Evolutionary conservation across 2,888 invertebrate genomes (phyloP), one percentile per base, ranked within the genome.

Genomic region (Amiota minor): DNA sequence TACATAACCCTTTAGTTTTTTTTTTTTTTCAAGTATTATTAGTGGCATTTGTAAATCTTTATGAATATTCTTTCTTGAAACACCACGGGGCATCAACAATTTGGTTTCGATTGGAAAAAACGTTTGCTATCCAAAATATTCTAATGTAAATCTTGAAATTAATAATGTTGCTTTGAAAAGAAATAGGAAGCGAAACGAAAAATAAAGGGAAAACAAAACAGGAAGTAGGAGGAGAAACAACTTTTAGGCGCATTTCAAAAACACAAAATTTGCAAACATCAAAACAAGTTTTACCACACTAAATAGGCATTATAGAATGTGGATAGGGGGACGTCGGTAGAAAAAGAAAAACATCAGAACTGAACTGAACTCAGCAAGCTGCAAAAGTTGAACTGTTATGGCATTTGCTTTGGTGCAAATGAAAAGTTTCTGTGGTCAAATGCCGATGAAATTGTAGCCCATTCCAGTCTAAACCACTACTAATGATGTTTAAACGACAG

Each of bases 401-500:
- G 47, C 47, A 65, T 47, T 65, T n/a, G 35, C 35, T 10, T 16
- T 12, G 47, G 47, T 18, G 18, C 47, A 23, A 50, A 53, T 53
- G 67, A 64, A 72, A 80, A 81, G 68, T 80, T 78, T 68, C 16
- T 68, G 23, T 53, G 35, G 35, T 35, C 35, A 6, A 35, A 35
- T 35, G 35, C 35, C 6, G 6, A 6, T 35, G 35, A 35, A 35
- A 35, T 35, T 35, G 50, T 20, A 14, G 59, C 20, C 18, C 35
- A 35, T 8, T 6, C 2, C 6, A 35, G 20, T 11, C 59, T 11
- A 4, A 14, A 10, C 4, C 18, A 12, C 49, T 71, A 56, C 73
- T 76, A 75, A 80, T 76, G 75, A 73, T 72, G 74, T 61, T 64
- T 76, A 71, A 73, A 75, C 75, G 73, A 50, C 74, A 67, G 72